A percentile compares a stretch with the other conserved stretches of the same genome.
Evolutionary conservation across 2,113 vertebrate genomes (phyloP).

Genomic region (Colossoma macropomum): DNA sequence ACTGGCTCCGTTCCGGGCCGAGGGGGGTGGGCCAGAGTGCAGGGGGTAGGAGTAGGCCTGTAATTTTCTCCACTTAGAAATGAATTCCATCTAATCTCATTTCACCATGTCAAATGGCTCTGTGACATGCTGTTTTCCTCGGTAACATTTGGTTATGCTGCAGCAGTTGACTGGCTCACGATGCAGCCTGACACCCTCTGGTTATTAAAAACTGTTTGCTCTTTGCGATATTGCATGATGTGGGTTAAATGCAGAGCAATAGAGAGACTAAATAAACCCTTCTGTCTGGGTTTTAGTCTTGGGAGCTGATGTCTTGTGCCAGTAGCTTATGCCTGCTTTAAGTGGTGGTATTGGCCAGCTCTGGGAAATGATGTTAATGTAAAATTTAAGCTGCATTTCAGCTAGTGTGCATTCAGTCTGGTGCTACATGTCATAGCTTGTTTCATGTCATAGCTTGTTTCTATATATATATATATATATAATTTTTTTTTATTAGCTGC

Average conservation of each 20-base stretch:
- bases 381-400: constrained; percentile 15
- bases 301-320: constrained; percentile 39
- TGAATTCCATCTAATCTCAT: constrained; percentile 84
- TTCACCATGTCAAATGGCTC: constrained; percentile 81
- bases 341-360: constrained; percentile 30
- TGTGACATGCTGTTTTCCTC: constrained; percentile 80
- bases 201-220: constrained; percentile 77
- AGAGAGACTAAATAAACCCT: constrained; percentile 66
- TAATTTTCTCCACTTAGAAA: constrained; percentile 84
- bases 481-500: too few species aligned
- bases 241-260: constrained; percentile 75
- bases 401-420: background rate
- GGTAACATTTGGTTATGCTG: constrained; percentile 82
- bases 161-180: constrained; percentile 75
- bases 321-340: constrained; percentile 25
- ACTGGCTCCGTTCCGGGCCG: constrained; percentile 70
- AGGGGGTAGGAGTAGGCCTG: constrained; percentile 70
- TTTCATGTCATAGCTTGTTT: too few species aligned
- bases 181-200: constrained; percentile 75
- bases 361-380: constrained; percentile 8
- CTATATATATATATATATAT: background rate
- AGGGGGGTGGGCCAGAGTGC: constrained; percentile 64
- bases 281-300: constrained; percentile 45
- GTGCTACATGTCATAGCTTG: too few species aligned
- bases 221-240: constrained; percentile 75